phyloP scores from a whole-genome alignment of 2,888 invertebrate species.

The Pristionchus entomophagus region DNA sequence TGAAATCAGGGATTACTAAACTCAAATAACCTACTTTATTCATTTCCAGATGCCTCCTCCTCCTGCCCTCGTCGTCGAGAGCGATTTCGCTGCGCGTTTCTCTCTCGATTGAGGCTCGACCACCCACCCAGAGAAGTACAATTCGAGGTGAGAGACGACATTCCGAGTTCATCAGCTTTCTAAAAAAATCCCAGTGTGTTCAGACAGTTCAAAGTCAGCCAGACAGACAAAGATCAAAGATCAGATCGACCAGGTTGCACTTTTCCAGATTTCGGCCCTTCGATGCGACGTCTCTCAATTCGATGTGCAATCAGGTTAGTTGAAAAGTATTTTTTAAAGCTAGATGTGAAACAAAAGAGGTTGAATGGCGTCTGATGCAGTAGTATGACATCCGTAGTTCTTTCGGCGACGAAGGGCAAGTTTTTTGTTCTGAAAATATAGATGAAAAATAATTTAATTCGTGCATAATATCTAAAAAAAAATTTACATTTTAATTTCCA shows the following conservation, averaged over 20 bases:
- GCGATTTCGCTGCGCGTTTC: slow-evolving; percentile 36
- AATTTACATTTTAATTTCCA: too few relatives aligned
- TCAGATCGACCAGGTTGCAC: too few relatives aligned
- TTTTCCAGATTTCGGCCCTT: slow-evolving; percentile 24
- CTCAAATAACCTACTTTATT: neutral
- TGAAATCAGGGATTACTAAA: too few relatives aligned
- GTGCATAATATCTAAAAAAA: neutral
- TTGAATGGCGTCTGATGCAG: too few relatives aligned
- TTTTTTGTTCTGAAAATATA: too few relatives aligned
- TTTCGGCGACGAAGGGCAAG: too few relatives aligned
- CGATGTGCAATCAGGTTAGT: neutral
- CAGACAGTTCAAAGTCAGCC: too few relatives aligned
- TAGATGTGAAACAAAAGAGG: too few relatives aligned
- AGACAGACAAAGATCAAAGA: neutral
- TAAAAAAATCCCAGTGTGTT: too few relatives aligned
- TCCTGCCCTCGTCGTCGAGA: neutral
- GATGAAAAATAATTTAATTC: neutral
- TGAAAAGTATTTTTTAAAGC: neutral
- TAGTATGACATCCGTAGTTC: too few relatives aligned
- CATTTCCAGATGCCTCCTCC: neutral
- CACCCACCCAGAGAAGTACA: slow-evolving; percentile 13
- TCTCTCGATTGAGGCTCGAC: neutral
- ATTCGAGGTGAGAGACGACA: slow-evolving; percentile 35
- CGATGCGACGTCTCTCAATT: neutral
- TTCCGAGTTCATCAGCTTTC: too few relatives aligned